phyloP scores from a whole-genome alignment of 2,113 vertebrate species.

The Sebastes schlegelii region DNA sequence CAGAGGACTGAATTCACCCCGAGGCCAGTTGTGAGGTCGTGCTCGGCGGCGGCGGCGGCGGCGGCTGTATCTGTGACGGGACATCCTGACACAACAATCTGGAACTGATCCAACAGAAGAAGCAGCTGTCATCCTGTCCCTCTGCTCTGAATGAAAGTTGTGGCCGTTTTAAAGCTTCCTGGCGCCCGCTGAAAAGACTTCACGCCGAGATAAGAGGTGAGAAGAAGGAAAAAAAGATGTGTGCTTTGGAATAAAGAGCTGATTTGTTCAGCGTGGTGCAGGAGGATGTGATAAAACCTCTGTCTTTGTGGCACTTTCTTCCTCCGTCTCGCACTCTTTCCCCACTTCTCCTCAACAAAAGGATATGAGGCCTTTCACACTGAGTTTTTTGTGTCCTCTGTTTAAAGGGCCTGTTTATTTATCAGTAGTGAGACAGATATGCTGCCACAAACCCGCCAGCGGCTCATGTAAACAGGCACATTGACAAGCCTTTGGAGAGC shows the following conservation, averaged over 20 bases:
- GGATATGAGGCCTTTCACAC: conserved; percentile 6
- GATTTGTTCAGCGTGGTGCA: conserved; percentile 3
- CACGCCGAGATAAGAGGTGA: conserved; percentile 29
- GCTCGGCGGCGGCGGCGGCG: too few species aligned
- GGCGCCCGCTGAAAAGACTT: conserved; percentile 15
- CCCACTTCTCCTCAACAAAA: neutral
- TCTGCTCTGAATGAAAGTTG: neutral
- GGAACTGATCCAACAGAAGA: neutral
- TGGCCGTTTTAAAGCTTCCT: neutral
- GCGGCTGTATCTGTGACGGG: neutral
- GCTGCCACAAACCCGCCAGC: neutral
- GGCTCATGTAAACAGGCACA: conserved; percentile 50
- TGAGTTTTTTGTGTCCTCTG: neutral
- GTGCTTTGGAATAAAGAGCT: neutral
- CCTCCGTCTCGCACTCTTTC: conserved; percentile 10
- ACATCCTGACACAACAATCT: neutral
- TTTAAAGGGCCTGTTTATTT: conserved; percentile 41
- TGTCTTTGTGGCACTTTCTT: conserved; percentile 7
- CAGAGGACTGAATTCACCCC: neutral
- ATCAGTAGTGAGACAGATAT: conserved; percentile 37
- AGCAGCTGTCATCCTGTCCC: neutral
- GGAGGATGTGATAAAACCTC: conserved; percentile 15
- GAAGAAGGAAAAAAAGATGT: neutral
- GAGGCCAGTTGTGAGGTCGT: neutral
- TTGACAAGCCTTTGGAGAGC: conserved; percentile 51